Evolutionary conservation across 1,140 invertebrate species (phyloP).

Genomic region (Bombus waltoni): DNA sequence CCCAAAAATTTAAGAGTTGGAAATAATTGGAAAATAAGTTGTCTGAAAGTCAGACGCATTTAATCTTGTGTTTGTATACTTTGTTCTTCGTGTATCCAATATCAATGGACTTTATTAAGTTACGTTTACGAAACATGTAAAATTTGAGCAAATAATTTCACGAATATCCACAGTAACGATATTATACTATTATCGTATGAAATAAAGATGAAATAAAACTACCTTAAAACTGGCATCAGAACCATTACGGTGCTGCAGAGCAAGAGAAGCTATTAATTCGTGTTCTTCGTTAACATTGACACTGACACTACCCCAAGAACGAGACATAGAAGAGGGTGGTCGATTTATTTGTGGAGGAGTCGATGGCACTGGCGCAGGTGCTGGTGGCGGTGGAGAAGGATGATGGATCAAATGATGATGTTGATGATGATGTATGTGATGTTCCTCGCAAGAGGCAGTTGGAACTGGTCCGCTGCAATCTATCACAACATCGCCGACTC

Average conservation of each 20-base stretch:
- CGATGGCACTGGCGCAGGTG: constrained; percentile 73
- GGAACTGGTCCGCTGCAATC: constrained; percentile 82
- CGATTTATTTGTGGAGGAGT: constrained; percentile 79
- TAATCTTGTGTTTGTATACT: no score
- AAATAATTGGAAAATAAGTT: not conserved
- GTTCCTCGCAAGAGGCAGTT: constrained; percentile 78
- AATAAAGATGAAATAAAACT: constrained; percentile 45
- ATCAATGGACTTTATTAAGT: no score
- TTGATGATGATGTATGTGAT: constrained; percentile 75
- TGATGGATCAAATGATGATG: constrained; percentile 71
- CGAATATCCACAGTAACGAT: not conserved
- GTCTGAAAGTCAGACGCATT: no score
- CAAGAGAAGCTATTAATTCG: constrained; percentile 85
- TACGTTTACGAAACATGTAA: not conserved
- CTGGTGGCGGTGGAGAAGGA: constrained; percentile 58
- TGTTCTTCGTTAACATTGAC: constrained; percentile 84
- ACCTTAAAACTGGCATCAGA: constrained; percentile 95
- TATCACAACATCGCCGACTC: constrained; percentile 79
- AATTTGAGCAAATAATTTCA: not conserved
- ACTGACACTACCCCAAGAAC: constrained; percentile 83
- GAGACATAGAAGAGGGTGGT: constrained; percentile 83
- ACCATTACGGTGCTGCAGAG: constrained; percentile 88
- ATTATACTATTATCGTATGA: not conserved
- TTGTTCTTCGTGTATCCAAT: no score
- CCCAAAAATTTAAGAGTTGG: not conserved